These are phyloP conservation scores for Melieria crassipennis DNA, from an alignment of 2,888 invertebrate species.

Conservation along the genomic window DNA sequence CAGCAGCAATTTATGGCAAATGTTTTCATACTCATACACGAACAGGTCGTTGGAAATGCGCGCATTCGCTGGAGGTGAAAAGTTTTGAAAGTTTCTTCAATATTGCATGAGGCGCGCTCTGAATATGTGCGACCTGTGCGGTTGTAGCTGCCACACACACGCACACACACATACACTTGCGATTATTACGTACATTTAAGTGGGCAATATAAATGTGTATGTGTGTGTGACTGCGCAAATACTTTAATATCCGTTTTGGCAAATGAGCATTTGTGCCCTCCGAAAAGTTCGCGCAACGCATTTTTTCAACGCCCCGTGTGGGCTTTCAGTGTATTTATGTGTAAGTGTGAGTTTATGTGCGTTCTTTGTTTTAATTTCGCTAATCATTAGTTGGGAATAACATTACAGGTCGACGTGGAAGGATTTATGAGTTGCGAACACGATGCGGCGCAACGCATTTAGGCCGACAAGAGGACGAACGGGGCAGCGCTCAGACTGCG, in stretches of 20 bases:
- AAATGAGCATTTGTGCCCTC: background rate
- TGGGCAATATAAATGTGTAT: background rate
- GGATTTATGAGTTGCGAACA: background rate
- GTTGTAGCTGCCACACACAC: no score
- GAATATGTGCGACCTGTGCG: no score
- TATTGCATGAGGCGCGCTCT: background rate
- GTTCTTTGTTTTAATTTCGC: no score
- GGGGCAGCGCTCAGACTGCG: background rate
- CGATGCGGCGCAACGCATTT: background rate
- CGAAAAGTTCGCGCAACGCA: background rate
- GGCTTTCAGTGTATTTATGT: no score
- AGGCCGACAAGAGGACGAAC: background rate
- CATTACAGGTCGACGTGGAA: background rate
- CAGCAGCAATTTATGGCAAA: background rate
- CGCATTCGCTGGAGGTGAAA: constrained; percentile 23
- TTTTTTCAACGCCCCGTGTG: no score
- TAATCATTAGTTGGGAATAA: background rate
- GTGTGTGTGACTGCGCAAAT: background rate
- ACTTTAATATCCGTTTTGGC: background rate
- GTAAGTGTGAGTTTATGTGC: no score
- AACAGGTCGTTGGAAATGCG: no score
- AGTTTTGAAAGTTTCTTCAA: constrained; percentile 18
- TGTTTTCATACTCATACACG: background rate
- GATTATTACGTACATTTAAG: no score
- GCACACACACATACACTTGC: no score